Evolutionary conservation across 2,888 invertebrate species (phyloP).

Genomic region (Pristionchus entomophagus): DNA sequence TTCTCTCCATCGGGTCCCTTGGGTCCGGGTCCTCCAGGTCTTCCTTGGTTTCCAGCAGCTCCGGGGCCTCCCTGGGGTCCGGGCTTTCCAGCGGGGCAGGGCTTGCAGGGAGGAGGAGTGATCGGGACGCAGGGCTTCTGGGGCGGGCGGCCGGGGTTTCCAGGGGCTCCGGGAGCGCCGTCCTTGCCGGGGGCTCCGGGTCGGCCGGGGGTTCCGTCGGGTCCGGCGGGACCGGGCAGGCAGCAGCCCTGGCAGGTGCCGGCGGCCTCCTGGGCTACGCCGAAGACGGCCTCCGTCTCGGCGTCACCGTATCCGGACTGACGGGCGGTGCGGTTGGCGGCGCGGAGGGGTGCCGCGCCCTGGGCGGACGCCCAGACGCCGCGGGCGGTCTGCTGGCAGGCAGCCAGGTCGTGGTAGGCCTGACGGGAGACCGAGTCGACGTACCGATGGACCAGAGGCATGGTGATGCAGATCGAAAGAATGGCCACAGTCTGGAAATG

Average conservation of each 20-base stretch:
- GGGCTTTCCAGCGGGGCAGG: no score
- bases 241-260: slow-evolving; percentile 70
- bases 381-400: slow-evolving; percentile 5
- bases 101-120: no score
- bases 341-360: neutral
- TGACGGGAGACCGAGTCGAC: slow-evolving; percentile 35
- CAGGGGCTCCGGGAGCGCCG: slow-evolving; percentile 73
- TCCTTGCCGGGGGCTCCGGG: no score
- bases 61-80: slow-evolving; percentile 66
- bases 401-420: neutral
- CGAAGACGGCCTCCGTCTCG: slow-evolving; percentile 59
- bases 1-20: no score
- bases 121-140: no score
- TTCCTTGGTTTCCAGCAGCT: neutral
- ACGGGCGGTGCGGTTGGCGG: slow-evolving; percentile 47
- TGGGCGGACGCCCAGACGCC: slow-evolving; percentile 15
- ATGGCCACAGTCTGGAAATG: neutral
- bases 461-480: no score
- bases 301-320: neutral
- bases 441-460: slow-evolving; percentile 12
- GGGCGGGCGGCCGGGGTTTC: slow-evolving; percentile 75
- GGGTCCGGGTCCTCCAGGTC: neutral
- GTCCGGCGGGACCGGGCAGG: no score
- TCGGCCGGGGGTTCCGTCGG: no score
- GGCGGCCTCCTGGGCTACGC: slow-evolving; percentile 70